A percentile compares a stretch with the other conserved stretches of the same genome.
Conservation (phyloP, 2,113 vertebrate genomes). For the Odocoileus virginianus region DNA sequence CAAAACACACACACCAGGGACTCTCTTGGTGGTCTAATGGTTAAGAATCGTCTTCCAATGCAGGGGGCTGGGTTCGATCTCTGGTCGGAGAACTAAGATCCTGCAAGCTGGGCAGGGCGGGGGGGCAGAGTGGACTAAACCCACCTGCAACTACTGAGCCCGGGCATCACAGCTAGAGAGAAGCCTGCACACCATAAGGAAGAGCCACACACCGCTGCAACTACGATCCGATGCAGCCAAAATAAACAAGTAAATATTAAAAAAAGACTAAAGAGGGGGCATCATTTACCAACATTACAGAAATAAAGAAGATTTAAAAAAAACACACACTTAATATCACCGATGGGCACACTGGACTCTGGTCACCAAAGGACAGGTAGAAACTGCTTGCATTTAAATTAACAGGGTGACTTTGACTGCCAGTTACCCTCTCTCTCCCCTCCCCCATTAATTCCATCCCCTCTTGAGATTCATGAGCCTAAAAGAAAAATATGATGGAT, state of each 20-base stretch:
- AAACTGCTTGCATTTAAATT: background rate
- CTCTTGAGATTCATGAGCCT: background rate
- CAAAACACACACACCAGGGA: background rate
- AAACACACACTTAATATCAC: background rate
- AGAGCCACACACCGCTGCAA: accelerated
- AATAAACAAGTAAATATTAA: background rate
- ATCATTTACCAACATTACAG: background rate
- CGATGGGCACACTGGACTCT: background rate
- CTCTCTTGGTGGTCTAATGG: background rate
- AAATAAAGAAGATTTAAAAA: background rate
- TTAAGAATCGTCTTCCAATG: background rate
- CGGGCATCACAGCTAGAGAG: background rate
- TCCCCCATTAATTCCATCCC: background rate
- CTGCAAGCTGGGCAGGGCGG: background rate
- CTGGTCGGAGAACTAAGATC: background rate
- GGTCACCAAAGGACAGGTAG: background rate
- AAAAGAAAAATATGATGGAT: background rate
- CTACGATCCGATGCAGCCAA: background rate
- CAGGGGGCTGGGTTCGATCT: background rate
- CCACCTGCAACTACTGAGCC: background rate
- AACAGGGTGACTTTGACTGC: background rate
- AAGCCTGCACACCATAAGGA: background rate
- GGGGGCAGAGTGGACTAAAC: background rate
- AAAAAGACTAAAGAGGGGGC: background rate
- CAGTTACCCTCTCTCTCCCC: background rate